Percentiles rank a stretch among this genome's conserved stretches.
Conservation (phyloP, 2,797 vertebrate species). For the Anguilla obscura region DNA sequence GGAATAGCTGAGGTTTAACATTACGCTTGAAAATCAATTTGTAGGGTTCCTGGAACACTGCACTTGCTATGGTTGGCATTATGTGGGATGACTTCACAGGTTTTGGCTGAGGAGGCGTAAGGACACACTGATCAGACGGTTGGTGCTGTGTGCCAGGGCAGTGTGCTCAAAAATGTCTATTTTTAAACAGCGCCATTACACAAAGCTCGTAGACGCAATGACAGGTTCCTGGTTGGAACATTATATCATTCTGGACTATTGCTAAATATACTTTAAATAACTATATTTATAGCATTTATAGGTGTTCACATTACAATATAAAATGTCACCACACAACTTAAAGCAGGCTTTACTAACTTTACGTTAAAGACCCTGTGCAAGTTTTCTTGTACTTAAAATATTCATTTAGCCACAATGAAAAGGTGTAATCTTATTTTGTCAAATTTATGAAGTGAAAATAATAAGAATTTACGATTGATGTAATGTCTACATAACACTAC, state of each 20-base stretch:
- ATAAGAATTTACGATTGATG: too few relatives aligned
- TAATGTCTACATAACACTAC: too few relatives aligned
- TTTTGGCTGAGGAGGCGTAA: slow-evolving; percentile 17
- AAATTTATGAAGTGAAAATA: too few relatives aligned
- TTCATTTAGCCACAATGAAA: too few relatives aligned
- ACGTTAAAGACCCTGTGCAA: background rate
- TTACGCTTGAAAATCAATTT: slow-evolving; percentile 46
- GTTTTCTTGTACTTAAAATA: too few relatives aligned
- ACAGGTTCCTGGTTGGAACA: background rate
- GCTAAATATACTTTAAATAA: background rate
- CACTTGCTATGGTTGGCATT: slow-evolving; percentile 46
- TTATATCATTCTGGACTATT: background rate
- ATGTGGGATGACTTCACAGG: slow-evolving; percentile 44
- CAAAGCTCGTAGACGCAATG: background rate
- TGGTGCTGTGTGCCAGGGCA: slow-evolving; percentile 12
- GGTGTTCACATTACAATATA: background rate
- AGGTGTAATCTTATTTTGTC: too few relatives aligned
- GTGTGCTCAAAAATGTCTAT: slow-evolving; percentile 15
- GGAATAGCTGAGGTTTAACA: slow-evolving; percentile 42
- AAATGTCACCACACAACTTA: background rate
- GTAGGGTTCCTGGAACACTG: slow-evolving; percentile 37
- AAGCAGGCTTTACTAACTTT: background rate
- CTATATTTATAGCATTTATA: background rate
- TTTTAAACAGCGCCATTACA: slow-evolving; percentile 21
- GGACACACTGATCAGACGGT: slow-evolving; percentile 21